A percentile compares a stretch with the other conserved stretches of the same genome.
phyloP scores from a whole-genome alignment of 92 coral and sea anemone species.

The Porites divaricata region DNA sequence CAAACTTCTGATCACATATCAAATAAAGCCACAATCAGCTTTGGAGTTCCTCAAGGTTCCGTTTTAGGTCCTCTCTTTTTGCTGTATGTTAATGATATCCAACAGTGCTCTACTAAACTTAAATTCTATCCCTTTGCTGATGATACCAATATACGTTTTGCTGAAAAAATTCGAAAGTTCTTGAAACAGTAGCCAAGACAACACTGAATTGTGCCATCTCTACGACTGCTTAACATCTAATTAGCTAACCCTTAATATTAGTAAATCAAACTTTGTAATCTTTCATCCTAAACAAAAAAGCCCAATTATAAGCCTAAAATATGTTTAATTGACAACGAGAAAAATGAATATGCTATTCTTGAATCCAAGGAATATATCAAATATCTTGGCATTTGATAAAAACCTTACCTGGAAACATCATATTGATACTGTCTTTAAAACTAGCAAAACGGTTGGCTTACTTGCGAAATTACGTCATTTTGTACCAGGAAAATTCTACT shows the following conservation, averaged over 20 bases:
- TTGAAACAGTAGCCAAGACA: slow-evolving; percentile 15
- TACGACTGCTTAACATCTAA: slow-evolving; percentile 46
- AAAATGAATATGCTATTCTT: neutral
- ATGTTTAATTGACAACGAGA: neutral
- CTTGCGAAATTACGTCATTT: neutral
- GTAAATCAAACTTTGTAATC: too few species aligned
- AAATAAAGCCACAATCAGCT: slow-evolving; percentile 19
- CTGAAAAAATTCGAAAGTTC: slow-evolving; percentile 16
- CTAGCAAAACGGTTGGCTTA: neutral
- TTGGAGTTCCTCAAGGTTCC: slow-evolving; percentile 51
- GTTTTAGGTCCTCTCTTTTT: slow-evolving; percentile 45
- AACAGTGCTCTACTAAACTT: slow-evolving; percentile 13
- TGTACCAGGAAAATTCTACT: neutral
- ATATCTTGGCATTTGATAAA: neutral
- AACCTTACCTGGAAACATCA: neutral
- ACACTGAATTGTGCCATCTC: slow-evolving; percentile 20
- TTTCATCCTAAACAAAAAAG: neutral
- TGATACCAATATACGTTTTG: slow-evolving; percentile 38
- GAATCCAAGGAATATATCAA: neutral
- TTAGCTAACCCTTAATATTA: slow-evolving; percentile 31
- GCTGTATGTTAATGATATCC: slow-evolving; percentile 33
- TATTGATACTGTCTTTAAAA: neutral
- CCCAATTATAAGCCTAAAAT: too few species aligned
- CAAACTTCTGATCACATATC: slow-evolving; percentile 32
- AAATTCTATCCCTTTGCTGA: slow-evolving; percentile 48